Base-by-base conservation (phyloP, 1,140 invertebrate species). In the Polyergus mexicanus region DNA sequence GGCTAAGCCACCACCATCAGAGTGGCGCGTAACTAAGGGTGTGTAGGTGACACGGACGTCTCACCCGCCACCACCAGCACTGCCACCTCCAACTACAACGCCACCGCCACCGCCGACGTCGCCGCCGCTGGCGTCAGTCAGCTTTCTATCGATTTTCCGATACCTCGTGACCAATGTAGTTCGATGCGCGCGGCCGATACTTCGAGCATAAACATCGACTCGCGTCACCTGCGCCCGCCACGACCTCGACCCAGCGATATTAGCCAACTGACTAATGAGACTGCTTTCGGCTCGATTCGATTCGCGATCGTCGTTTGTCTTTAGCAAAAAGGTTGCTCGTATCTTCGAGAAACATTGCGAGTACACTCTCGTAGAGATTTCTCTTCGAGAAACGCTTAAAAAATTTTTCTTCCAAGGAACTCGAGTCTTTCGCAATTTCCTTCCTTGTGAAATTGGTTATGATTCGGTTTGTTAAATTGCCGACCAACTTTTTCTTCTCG, bases 121-220 rank as follows among this genome's bases (percentile, higher is more conserved):
- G 32, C 76, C 54, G 75, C 74, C 65, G 75, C 87, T 89, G 87
- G 88, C 92, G 92, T 92, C 92, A 92, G 89, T 92, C 91, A 87
- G 92, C 92, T 92, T 92, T 90, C 92, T 94, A 94, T 94, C 94
- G 94, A 94, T 94, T 94, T 94, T 94, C 93, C 93, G 90, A 94
- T 94, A 94, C 92, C 93, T 94, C 92, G 93, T 94, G 93, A 94
- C 93, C 93, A 91, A 89, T 87, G 87, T 91, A 76, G 92, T 87
- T 93, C 92, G 92, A 92, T 93, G 92, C 91, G 92, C 91, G 92
- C 91, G 41, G 68, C 78, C 92, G 90, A 93, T 92, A 93, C 89
- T 89, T 92, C 87, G 90, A 90, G 90, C 92, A 92, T 92, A 89
- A 91, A 91, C 91, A 90, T 89, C 91, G 90, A 91, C 88, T 91